These are phyloP conservation scores for Thereva unica DNA, from an alignment of 2,888 invertebrate species.

Conservation along the genomic window DNA sequence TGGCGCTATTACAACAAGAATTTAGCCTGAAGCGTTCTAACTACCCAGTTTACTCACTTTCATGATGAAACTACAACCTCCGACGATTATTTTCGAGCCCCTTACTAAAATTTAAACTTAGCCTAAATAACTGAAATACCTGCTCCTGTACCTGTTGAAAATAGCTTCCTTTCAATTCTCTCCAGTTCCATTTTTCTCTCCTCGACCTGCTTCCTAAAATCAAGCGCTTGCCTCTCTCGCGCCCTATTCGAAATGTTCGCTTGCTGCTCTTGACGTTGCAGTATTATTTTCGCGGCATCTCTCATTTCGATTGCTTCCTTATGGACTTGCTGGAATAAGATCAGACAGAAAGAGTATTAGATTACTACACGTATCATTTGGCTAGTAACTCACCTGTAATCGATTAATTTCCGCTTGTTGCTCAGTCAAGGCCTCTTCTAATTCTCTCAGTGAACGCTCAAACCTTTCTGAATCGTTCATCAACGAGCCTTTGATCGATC, in stretches of 20 bases:
- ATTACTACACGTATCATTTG: background rate
- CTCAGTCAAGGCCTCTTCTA: slow-evolving; percentile 69
- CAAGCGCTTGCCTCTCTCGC: slow-evolving; percentile 66
- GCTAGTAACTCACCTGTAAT: slow-evolving; percentile 62
- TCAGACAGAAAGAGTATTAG: too few relatives aligned
- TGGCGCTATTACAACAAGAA: too few relatives aligned
- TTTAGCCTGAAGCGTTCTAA: too few relatives aligned
- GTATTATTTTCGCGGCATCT: slow-evolving; percentile 68
- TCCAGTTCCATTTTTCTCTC: slow-evolving; percentile 75
- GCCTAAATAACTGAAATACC: too few relatives aligned
- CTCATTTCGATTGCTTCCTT: slow-evolving; percentile 75
- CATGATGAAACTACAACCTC: slow-evolving; percentile 14
- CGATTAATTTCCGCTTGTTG: slow-evolving; percentile 77
- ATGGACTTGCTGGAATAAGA: slow-evolving; percentile 64
- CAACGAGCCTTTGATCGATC: slow-evolving; percentile 70
- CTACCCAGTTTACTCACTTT: too few relatives aligned
- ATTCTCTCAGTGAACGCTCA: slow-evolving; percentile 70
- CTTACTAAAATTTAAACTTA: background rate
- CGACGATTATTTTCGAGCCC: slow-evolving; percentile 22
- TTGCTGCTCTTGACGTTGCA: slow-evolving; percentile 71
- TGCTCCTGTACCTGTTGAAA: slow-evolving; percentile 62
- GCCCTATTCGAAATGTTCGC: slow-evolving; percentile 69
- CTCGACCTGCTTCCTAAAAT: slow-evolving; percentile 71
- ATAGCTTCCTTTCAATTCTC: slow-evolving; percentile 75
- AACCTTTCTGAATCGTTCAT: slow-evolving; percentile 74